These are phyloP conservation scores for Stratiomys singularior DNA, from an alignment of 2,888 invertebrate genomes.

Conservation along the genomic window DNA sequence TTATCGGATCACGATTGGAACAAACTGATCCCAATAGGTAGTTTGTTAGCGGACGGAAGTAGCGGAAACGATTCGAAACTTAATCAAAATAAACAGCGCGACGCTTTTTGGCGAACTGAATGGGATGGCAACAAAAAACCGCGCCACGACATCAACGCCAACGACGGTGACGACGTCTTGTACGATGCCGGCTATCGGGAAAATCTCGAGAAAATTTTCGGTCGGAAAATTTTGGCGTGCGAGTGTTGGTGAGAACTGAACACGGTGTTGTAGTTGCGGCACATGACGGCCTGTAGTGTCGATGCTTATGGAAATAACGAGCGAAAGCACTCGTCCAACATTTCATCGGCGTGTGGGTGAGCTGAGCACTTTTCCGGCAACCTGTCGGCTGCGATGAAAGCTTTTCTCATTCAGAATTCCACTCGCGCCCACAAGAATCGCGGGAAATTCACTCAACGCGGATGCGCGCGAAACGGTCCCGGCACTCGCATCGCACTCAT, in stretches of 20 bases:
- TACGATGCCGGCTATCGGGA: constrained; percentile 25
- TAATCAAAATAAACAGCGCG: constrained; percentile 50
- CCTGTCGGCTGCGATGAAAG: not conserved
- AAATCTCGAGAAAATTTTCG: constrained; percentile 38
- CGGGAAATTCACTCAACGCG: constrained; percentile 35
- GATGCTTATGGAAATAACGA: too few species aligned
- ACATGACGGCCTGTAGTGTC: not conserved
- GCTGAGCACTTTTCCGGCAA: constrained; percentile 31
- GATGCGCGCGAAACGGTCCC: constrained; percentile 13
- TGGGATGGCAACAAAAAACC: constrained; percentile 48
- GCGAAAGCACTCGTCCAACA: not conserved
- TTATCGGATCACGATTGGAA: not conserved
- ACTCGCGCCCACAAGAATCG: constrained; percentile 24
- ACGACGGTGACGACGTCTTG: constrained; percentile 23
- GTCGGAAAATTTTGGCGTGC: constrained; percentile 9
- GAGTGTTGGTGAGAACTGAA: constrained; percentile 33
- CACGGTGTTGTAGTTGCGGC: not conserved
- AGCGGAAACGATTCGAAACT: constrained; percentile 22
- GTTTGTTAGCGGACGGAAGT: constrained; percentile 26
- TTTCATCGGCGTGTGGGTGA: constrained; percentile 12
- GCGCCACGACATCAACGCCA: constrained; percentile 13
- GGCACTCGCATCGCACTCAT: too few species aligned
- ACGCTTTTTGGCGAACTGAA: constrained; percentile 50
- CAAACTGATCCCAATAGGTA: not conserved
- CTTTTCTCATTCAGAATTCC: constrained; percentile 40